Percentiles rank a stretch among this genome's conserved stretches.
Evolutionary conservation across 2,888 invertebrate species (phyloP).

Genomic region (Rhagium mordax): DNA sequence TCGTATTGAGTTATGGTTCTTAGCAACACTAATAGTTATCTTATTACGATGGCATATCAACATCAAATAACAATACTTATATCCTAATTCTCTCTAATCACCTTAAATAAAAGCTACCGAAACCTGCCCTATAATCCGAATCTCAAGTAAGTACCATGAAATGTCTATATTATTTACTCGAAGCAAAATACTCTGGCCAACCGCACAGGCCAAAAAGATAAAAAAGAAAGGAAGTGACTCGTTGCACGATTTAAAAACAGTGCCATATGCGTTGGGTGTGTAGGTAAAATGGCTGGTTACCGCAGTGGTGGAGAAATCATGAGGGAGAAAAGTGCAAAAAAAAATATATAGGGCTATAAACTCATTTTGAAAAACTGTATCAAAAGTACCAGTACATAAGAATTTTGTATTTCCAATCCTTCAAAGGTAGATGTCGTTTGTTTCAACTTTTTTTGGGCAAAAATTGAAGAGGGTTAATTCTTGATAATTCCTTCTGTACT

Average conservation of each 20-base stretch:
- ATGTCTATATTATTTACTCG: constrained; percentile 67
- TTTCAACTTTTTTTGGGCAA: too few relatives aligned
- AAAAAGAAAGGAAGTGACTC: constrained; percentile 52
- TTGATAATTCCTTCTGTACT: too few relatives aligned
- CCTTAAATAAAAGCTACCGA: constrained; percentile 64
- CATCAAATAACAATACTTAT: constrained; percentile 40
- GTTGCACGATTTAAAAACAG: constrained; percentile 48
- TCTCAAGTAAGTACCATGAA: constrained; percentile 66
- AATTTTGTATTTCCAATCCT: too few relatives aligned
- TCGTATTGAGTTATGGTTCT: background rate
- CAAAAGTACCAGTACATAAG: too few relatives aligned
- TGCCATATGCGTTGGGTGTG: constrained; percentile 47
- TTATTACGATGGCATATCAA: constrained; percentile 10
- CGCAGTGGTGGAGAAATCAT: background rate
- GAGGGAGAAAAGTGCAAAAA: too few relatives aligned
- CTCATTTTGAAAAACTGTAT: too few relatives aligned
- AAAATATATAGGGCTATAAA: too few relatives aligned
- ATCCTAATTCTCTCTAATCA: constrained; percentile 57
- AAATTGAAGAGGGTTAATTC: too few relatives aligned
- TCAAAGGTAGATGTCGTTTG: too few relatives aligned
- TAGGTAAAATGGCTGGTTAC: background rate
- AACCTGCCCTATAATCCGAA: constrained; percentile 62
- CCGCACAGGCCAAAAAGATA: constrained; percentile 61
- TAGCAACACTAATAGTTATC: background rate
- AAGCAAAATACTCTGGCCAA: constrained; percentile 41